A percentile compares a stretch with the other conserved stretches of the same genome.
Evolutionary conservation across 2,797 vertebrate species (phyloP).

Genomic region (Hylomyscus alleni): DNA sequence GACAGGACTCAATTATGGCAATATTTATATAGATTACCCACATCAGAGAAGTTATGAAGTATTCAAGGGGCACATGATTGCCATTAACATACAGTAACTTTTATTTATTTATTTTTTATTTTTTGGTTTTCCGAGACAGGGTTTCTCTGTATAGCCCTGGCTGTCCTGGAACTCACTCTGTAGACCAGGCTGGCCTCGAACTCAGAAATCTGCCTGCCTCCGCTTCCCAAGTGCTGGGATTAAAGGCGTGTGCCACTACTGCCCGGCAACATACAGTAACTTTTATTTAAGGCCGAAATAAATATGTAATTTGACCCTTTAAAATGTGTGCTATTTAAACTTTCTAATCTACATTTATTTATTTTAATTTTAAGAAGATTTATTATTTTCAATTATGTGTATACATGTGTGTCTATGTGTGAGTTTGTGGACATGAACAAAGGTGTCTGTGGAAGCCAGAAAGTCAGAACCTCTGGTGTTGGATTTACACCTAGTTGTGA

Average conservation of each 20-base stretch:
- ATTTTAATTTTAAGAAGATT: background rate
- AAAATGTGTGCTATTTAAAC: background rate
- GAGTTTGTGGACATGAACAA: background rate
- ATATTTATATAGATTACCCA: background rate
- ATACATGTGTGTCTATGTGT: background rate
- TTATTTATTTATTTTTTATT: no score
- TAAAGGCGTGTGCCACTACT: no score
- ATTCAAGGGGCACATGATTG: background rate
- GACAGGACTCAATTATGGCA: background rate
- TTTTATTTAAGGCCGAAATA: constrained; percentile 44
- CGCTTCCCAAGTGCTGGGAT: no score
- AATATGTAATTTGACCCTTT: background rate
- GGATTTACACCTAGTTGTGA: background rate
- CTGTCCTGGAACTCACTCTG: no score
- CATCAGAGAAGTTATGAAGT: background rate
- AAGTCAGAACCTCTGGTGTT: background rate
- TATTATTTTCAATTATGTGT: background rate
- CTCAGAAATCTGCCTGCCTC: no score
- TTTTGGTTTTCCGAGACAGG: no score
- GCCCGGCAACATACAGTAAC: background rate
- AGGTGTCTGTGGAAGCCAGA: background rate
- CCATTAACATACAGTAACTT: background rate
- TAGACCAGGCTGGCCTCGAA: no score
- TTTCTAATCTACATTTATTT: background rate
- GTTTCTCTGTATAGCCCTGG: no score